Evolutionary conservation across 1,140 invertebrate species (phyloP), one percentile per base, ranked within the genome.

Genomic region (Nixonia krombeini): DNA sequence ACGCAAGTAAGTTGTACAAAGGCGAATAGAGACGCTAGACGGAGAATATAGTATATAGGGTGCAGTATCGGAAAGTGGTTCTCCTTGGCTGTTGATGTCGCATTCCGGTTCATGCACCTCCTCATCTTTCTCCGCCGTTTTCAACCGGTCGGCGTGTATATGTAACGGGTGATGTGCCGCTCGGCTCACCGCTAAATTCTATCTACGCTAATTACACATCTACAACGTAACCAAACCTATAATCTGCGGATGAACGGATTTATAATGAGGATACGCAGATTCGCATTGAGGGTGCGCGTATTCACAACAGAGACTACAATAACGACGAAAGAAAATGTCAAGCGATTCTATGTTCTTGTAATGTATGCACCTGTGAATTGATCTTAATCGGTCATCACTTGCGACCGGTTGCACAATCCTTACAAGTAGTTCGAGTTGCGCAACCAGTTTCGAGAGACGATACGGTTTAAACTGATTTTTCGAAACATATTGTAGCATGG

Each of bases 71-170:
- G 46, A 50, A 65, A 80, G 75, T 76, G 69, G 78, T 78, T 80
- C 74, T 76, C 78, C 78, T 80, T 80, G 78, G 67, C 44, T 58
- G 38, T 51, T 45, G 72, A 73, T 78, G 74, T 71, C 74, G 75
- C 75, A 79, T 80, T 80, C 77, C 75, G 59, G 61, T 67, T 67
- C 70, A 73, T 73, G 67, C 62, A 74, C 74, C 73, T 67, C 69
- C 68, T 77, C 69, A 70, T 70, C 51, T 64, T 64, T 70, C 55
- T 59, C 51, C 26, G 10, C 17, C n/a, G 16, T 44, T 49, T 42
- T 25, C 26, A 58, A 37, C 5, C 12, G 16, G 12, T 37, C 35
- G 16, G 2, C n/a, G n/a, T n/a, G n/a, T n/a, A n/a, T n/a, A n/a
- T n/a, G n/a, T n/a, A 55, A 56, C 44, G 56, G 53, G 61, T 61